Evolutionary conservation across 2,797 vertebrate genomes (phyloP), one percentile per base, ranked within the genome.

Genomic region (Poecilia wingei): DNA sequence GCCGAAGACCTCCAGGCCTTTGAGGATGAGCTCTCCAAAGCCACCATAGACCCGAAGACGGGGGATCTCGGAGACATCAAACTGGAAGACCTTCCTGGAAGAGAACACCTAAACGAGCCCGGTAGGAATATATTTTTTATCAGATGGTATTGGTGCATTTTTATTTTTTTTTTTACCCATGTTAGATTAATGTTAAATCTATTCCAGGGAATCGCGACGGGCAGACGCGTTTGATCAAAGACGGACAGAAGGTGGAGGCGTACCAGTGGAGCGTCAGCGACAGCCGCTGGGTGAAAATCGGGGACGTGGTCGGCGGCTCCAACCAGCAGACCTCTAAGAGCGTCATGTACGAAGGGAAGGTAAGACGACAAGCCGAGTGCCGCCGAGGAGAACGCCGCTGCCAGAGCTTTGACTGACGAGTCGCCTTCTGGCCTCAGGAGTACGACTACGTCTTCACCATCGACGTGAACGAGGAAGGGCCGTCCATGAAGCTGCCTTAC

Each of bases 391-490:
- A 59, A 31, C 0, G 0, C 2, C 8, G 0, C 0, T 41, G 25
- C 3, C 20, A 25, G 3, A 72, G 33, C 28, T 2, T 22, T 53
- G 14, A 13, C 31, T 28, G 77, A 49, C 49, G 55, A 74, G 7
- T 46, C 16, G 51, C 36, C 0, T 3, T 64, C 78, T 76, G 66
- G 22, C 28, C 84, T 43, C 91, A 99, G 98, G 98, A 99, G 83
- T 99, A 98, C 16, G 98, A 99, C 89, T 99, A 97, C 76, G 97
- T 99, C 86, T 99, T 99, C 90, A 97, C 97, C 89, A 99, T 99
- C 82, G 97, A 99, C 80, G 95, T 99, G 81, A 99, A 99, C 78
- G 98, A 99, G 93, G 97, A 95, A 25, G 98, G 97, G 9, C 97
- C 97, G 33, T 97, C 97, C 66, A 97, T 97, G 95, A 99, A 99